phyloP scores from a whole-genome alignment of 2,797 vertebrate species.

The Taenioides sp. region DNA sequence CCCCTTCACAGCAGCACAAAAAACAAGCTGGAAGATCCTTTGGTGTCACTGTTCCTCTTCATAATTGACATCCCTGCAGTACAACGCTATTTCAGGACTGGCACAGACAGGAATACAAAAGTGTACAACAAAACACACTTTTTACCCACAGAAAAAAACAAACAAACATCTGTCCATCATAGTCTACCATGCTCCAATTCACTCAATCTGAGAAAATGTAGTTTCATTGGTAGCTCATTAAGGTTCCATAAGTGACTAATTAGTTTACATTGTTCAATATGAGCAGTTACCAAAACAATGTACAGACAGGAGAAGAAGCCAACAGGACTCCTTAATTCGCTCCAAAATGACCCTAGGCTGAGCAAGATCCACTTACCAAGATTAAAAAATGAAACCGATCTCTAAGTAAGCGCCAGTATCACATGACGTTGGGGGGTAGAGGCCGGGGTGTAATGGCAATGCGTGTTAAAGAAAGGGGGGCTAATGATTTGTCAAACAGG shows the following conservation, averaged over 20 bases:
- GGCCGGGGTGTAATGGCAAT: conserved; percentile 30
- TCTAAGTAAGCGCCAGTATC: conserved; percentile 76
- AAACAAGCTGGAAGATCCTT: conserved; percentile 56
- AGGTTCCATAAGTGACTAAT: not conserved
- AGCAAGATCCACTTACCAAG: conserved; percentile 75
- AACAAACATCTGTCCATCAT: not conserved
- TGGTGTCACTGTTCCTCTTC: conserved; percentile 61
- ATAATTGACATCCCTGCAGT: conserved; percentile 70
- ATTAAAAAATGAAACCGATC: conserved; percentile 83
- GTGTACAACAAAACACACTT: conserved; percentile 19
- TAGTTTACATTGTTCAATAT: not conserved
- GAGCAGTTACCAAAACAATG: not conserved
- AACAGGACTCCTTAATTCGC: conserved; percentile 53
- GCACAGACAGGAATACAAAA: conserved; percentile 26
- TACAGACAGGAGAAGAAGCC: conserved; percentile 21
- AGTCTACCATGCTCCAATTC: not conserved
- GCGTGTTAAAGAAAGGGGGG: conserved; percentile 34
- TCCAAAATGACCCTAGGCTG: conserved; percentile 61
- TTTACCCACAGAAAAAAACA: not conserved
- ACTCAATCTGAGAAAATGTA: not conserved
- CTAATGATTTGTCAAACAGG: conserved; percentile 34
- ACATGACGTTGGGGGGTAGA: conserved; percentile 60
- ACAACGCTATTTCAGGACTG: conserved; percentile 60
- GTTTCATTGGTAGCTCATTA: not conserved
- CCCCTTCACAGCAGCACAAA: conserved; percentile 43